A percentile compares a stretch with the other conserved stretches of the same genome.
Evolutionary conservation across 37 sponge, comb jelly and placozoan genomes (phyloP).

Genomic region (Mnemiopsis leidyi): DNA sequence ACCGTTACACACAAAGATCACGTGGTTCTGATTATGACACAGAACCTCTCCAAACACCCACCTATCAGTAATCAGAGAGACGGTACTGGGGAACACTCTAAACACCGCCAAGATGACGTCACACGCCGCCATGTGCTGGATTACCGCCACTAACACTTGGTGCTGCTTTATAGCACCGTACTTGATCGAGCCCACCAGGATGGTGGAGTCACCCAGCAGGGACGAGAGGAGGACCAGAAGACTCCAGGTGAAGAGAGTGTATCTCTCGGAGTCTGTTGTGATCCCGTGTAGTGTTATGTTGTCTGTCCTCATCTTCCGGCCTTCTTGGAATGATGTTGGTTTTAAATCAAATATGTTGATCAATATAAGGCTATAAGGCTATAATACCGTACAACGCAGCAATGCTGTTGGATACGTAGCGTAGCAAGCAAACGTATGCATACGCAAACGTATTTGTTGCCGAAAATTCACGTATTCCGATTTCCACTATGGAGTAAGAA

Average conservation of each 20-base stretch:
- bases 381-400: too few relatives aligned
- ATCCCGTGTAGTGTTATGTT: background rate
- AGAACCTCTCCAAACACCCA: background rate
- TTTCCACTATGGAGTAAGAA: too few relatives aligned
- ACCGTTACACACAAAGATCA: background rate
- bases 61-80: background rate
- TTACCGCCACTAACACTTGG: background rate
- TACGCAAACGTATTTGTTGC: too few relatives aligned
- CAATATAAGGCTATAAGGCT: too few relatives aligned
- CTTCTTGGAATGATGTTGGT: too few relatives aligned
- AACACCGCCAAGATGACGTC: background rate
- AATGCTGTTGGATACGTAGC: too few relatives aligned
- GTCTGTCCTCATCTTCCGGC: background rate
- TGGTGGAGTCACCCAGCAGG: background rate
- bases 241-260: background rate
- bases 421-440: too few relatives aligned
- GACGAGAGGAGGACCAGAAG: background rate
- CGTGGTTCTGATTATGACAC: background rate
- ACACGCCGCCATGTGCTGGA: background rate
- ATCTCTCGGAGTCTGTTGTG: background rate
- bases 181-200: background rate
- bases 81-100: background rate
- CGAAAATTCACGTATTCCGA: too few relatives aligned
- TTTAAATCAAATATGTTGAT: too few relatives aligned
- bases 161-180: background rate